Base-by-base conservation (phyloP, 2,888 invertebrate species). In the Tinea pellionella region DNA sequence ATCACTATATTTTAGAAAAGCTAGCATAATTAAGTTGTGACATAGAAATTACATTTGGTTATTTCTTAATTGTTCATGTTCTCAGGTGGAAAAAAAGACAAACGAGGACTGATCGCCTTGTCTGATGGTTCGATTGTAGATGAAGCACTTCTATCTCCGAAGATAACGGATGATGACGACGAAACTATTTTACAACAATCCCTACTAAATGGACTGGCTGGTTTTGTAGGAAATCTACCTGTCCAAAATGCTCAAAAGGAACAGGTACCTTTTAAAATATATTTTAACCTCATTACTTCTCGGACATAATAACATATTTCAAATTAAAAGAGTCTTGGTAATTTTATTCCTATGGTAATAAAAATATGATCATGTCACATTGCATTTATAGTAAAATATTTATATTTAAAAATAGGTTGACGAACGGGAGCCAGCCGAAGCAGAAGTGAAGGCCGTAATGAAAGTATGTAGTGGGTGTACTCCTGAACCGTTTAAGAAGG, bases 391-490 rank as follows among this genome's bases (percentile, higher is more conserved):
- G 1, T 1, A 11, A 13, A 51, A 13, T 13, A 13, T 12, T 51
- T 15, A 2, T 9, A 51, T 11, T 15, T 11, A 51, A 51, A 37
- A 37, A 53, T 81, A 90, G 78, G 88, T 89, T 59, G 92, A 94
- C 62, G 94, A 93, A 68, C 88, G 93, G 47, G 95, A 95, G 68
- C 94, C 94, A 0, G 95, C 95, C 0, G 94, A 95, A 73, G 94
- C 92, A 30, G 95, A 95, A 75, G 95, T 95, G 0, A 92, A 89
- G 66, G 93, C 93, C 9, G 94, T 95, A 0, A 92, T 94, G 92
- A 89, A 91, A 65, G 83, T 94, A 1, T 95, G 95, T 76, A 90
- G 92, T 61, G 92, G 91, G 0, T 95, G 95, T 67, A 89, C 91
- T 16, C 77, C 89, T 0, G 95, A 95, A 70, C 95, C 95, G 0